These are phyloP conservation scores for Myodes glareolus DNA, from an alignment of 2,113 vertebrate genomes.

Conservation along the genomic window DNA sequence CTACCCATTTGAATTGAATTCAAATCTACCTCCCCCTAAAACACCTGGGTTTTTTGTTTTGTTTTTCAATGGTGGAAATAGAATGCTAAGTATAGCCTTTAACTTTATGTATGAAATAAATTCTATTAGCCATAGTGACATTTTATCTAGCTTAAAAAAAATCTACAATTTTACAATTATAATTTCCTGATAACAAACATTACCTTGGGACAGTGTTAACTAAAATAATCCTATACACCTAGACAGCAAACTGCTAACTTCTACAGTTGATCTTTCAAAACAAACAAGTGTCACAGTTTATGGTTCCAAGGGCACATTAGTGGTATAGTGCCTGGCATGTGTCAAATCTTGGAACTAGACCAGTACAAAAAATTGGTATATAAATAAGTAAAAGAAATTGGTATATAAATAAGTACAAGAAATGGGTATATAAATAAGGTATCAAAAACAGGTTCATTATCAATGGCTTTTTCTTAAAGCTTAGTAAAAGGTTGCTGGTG, in stretches of 20 bases:
- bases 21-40: not conserved
- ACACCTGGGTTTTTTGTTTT: not conserved
- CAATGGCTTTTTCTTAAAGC: not conserved
- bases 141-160: not conserved
- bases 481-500: not conserved
- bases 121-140: not conserved
- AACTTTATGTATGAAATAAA: not conserved
- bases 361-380: not conserved
- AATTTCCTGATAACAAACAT: not conserved
- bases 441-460: not conserved
- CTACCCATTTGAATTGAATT: too few relatives aligned
- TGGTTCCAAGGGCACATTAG: not conserved
- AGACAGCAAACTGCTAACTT: not conserved
- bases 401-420: not conserved
- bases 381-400: not conserved
- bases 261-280: conserved; percentile 7
- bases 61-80: not conserved
- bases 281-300: not conserved
- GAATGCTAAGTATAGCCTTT: not conserved
- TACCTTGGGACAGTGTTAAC: not conserved
- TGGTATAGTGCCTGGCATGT: not conserved
- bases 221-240: not conserved
- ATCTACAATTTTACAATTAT: not conserved
- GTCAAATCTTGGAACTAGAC: not conserved
- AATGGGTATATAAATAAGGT: not conserved